phyloP scores from a whole-genome alignment of 2,888 invertebrate genomes.

The Frankliniella fusca region DNA sequence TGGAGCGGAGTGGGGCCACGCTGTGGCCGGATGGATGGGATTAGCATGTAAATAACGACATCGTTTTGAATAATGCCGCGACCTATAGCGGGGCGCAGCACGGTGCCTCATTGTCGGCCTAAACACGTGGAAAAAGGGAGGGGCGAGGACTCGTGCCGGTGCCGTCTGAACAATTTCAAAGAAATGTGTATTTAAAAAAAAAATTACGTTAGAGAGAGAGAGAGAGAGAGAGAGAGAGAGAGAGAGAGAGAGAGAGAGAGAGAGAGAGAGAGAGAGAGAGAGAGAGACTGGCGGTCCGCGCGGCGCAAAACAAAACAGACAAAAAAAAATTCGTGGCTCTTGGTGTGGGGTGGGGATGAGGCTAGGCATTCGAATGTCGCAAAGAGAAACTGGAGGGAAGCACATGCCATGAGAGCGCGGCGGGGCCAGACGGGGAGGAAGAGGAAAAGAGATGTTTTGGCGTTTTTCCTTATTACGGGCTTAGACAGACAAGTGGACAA shows the following conservation, averaged over 20 bases:
- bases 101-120: background rate
- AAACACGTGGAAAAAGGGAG: background rate
- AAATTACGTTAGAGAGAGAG: background rate
- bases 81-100: background rate
- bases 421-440: no score
- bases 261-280: constrained; percentile 2
- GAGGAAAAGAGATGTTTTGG: no score
- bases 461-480: no score
- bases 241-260: background rate
- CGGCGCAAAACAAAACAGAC: background rate
- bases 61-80: background rate
- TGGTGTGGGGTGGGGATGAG: background rate
- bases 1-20: background rate
- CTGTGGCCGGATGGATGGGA: background rate
- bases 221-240: background rate
- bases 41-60: constrained; percentile 5
- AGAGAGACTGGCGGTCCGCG: background rate
- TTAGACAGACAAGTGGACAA: no score
- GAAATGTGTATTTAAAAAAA: no score
- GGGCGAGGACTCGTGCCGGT: background rate
- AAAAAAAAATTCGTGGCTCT: background rate
- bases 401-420: background rate
- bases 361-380: background rate
- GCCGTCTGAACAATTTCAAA: no score
- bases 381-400: background rate